phyloP scores from a whole-genome alignment of 1,140 invertebrate genomes.

The Sipha flava region DNA sequence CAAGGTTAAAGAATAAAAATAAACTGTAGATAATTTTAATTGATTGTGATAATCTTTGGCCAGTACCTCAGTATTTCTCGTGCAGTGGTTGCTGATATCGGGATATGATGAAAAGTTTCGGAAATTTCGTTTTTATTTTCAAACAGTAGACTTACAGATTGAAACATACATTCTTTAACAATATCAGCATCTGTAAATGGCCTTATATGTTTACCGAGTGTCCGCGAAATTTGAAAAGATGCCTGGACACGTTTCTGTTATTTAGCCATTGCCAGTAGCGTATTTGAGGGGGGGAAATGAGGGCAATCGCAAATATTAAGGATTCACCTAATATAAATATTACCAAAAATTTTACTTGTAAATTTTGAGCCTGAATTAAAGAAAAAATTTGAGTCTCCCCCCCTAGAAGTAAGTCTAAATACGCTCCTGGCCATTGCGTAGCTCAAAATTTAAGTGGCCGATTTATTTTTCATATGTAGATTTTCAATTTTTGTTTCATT shows the following conservation, averaged over 20 bases:
- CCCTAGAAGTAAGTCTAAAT: too few relatives aligned
- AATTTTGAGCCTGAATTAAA: too few relatives aligned
- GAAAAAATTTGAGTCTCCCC: too few relatives aligned
- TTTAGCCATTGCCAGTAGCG: too few relatives aligned
- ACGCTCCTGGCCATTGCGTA: not conserved
- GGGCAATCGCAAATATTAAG: too few relatives aligned
- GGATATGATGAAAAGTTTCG: not conserved
- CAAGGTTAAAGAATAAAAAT: not conserved
- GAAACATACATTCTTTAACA: too few relatives aligned
- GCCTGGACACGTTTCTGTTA: not conserved
- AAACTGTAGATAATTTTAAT: not conserved
- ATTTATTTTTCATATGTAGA: not conserved
- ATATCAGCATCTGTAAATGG: too few relatives aligned
- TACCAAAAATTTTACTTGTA: too few relatives aligned
- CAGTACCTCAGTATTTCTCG: not conserved
- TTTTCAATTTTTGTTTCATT: not conserved
- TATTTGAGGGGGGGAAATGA: too few relatives aligned
- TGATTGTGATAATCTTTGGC: not conserved
- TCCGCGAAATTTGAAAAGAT: not conserved
- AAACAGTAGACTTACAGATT: not conserved
- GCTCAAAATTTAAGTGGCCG: not conserved
- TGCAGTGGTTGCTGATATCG: not conserved
- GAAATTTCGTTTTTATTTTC: slow-evolving; percentile 5
- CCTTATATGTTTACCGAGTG: too few relatives aligned
- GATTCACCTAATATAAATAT: too few relatives aligned